Evolutionary conservation across 2,797 vertebrate species (phyloP), one percentile per base, ranked within the genome.

Genomic region (Channa striata): DNA sequence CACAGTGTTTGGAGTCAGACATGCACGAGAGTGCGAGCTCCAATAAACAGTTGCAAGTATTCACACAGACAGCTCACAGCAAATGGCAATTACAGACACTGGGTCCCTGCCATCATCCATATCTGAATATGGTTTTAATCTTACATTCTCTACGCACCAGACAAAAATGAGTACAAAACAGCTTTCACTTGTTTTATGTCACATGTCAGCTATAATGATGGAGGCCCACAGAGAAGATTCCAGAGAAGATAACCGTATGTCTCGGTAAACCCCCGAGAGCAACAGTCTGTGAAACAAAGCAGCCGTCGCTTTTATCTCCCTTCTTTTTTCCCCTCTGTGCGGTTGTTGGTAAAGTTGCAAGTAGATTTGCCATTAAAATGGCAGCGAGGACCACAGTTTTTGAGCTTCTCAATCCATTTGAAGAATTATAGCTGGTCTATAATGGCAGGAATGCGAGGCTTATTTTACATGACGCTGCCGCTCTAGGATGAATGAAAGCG

Each of bases 141-240:
- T 84, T 65, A 25, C 13, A 77, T 89, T 79, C 74, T 77, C 67
- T 68, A 67, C 42, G 20, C 71, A 77, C 78, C 64, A 80, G 25
- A 90, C 60, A 81, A 62, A 77, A 74, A 77, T 72, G 73, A 68
- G 80, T 68, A 85, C 74, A 90, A 89, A 91, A 86, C 57, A 86
- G 8, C 8, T 61, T 68, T 87, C 87, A 66, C 78, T 84, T 91
- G 81, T 88, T 92, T 89, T 86, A 90, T 84, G 84, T 91, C 88
- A 88, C 81, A 92, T 88, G 82, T 89, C 87, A 90, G 61, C 87
- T 86, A 82, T 92, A 91, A 92, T 93, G 89, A 94, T 90, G 83
- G 82, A 91, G 80, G 81, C 87, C 86, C 87, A 87, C 83, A 78
- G 78, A 86, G 57, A 88, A 82, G 72, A 89, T 86, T 88, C 65